Conservation (phyloP, 2,888 invertebrate genomes). For the Clitarchus hookeri region DNA sequence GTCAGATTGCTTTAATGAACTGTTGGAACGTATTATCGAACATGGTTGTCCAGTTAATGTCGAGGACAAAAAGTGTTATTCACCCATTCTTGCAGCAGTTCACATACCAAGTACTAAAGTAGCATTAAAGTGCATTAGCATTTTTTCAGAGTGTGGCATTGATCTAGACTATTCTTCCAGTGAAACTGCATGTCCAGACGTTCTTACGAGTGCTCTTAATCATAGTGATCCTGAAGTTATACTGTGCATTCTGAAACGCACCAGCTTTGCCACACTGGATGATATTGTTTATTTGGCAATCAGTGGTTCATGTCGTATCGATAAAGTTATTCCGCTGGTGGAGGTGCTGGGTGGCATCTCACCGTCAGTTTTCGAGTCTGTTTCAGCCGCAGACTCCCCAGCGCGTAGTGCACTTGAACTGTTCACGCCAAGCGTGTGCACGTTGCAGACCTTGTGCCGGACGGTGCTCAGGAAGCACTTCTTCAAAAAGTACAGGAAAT, state of each 20-base stretch:
- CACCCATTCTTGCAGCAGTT: background rate
- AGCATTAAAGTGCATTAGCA: background rate
- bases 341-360: background rate
- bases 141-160: background rate
- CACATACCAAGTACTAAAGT: background rate
- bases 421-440: background rate
- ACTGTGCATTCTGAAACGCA: background rate
- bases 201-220: background rate
- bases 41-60: background rate
- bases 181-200: background rate
- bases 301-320: background rate
- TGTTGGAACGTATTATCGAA: background rate
- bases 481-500: background rate
- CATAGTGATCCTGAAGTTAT: background rate
- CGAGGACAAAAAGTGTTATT: background rate
- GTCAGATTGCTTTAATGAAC: background rate
- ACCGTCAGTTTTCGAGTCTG: background rate
- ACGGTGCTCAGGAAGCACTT: background rate
- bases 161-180: background rate
- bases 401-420: background rate
- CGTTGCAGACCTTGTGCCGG: background rate
- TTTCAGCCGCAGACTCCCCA: background rate
- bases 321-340: background rate
- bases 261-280: background rate
- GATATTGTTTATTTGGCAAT: background rate